Conservation (phyloP, 2,888 invertebrate genomes). For the Allophyes oxyacanthae region DNA sequence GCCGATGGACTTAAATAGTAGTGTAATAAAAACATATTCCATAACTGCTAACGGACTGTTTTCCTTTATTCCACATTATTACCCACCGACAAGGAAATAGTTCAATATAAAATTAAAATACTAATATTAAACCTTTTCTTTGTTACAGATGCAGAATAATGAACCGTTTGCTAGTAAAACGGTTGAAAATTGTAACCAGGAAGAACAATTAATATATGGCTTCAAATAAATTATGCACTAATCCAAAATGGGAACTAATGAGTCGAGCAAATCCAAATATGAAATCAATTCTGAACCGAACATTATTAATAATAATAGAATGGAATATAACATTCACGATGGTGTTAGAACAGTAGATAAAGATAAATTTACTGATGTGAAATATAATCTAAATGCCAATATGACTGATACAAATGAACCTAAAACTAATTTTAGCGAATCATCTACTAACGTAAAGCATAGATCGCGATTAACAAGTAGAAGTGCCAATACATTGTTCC, state of each 20-base stretch:
- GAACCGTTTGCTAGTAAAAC: conserved; percentile 7
- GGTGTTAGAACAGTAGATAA: conserved; percentile 18
- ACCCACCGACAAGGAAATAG: conserved; percentile 5
- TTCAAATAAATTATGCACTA: conserved; percentile 17
- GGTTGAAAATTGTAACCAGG: conserved; percentile 1
- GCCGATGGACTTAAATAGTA: background rate
- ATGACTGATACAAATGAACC: conserved; percentile 34
- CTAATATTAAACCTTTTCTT: conserved; percentile 24
- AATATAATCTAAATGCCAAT: conserved; percentile 17
- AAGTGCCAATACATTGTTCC: conserved; percentile 78
- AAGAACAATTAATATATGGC: conserved; percentile 28
- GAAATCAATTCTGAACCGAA: conserved; percentile 11
- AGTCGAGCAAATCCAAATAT: conserved; percentile 17
- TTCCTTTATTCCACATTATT: conserved; percentile 3
- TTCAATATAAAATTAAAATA: conserved; percentile 8
- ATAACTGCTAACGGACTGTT: too few species aligned
- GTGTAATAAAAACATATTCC: conserved; percentile 1
- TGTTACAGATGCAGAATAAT: conserved; percentile 52
- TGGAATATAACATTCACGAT: background rate
- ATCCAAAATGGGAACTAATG: conserved; percentile 41
- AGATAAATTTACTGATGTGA: conserved; percentile 18
- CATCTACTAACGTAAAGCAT: conserved; percentile 29
- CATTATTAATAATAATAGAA: conserved; percentile 1
- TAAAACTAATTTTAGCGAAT: conserved; percentile 34
- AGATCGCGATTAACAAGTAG: conserved; percentile 74